These are phyloP conservation scores for Allobates femoralis DNA, from an alignment of 2,797 vertebrate genomes.

Conservation along the genomic window DNA sequence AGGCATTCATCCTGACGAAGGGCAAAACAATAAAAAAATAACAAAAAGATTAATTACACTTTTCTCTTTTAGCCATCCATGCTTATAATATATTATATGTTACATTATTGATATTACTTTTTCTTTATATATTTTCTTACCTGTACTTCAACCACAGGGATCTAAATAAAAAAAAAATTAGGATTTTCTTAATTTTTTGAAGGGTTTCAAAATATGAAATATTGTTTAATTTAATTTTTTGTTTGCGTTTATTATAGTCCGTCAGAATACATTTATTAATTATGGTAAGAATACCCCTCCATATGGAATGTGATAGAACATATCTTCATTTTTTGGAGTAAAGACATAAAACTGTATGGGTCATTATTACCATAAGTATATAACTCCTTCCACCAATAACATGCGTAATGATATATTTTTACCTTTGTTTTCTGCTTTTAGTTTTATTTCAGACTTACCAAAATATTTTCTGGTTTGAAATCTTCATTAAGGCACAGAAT, in stretches of 20 bases:
- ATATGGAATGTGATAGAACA: background rate
- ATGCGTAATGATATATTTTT: background rate
- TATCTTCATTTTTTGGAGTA: background rate
- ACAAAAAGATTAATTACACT: background rate
- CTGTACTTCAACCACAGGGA: slow-evolving; percentile 47
- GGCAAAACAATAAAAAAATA: no score
- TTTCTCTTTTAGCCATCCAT: background rate
- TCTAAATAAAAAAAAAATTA: slow-evolving; percentile 25
- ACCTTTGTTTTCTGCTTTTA: background rate
- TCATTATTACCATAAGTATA: background rate
- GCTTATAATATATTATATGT: background rate
- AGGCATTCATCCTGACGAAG: no score
- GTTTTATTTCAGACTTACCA: slow-evolving; percentile 62
- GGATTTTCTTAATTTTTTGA: background rate
- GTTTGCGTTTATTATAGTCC: background rate
- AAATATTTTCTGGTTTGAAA: slow-evolving; percentile 49
- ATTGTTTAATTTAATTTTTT: background rate
- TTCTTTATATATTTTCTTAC: slow-evolving; percentile 4
- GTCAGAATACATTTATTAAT: background rate
- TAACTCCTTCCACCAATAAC: background rate
- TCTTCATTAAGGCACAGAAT: slow-evolving; percentile 65
- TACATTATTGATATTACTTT: background rate
- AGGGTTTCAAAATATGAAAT: background rate
- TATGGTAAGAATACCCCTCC: background rate
- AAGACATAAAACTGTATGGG: background rate